phyloP scores from a whole-genome alignment of 2,888 invertebrate genomes.

The Tryphoninae sp. region DNA sequence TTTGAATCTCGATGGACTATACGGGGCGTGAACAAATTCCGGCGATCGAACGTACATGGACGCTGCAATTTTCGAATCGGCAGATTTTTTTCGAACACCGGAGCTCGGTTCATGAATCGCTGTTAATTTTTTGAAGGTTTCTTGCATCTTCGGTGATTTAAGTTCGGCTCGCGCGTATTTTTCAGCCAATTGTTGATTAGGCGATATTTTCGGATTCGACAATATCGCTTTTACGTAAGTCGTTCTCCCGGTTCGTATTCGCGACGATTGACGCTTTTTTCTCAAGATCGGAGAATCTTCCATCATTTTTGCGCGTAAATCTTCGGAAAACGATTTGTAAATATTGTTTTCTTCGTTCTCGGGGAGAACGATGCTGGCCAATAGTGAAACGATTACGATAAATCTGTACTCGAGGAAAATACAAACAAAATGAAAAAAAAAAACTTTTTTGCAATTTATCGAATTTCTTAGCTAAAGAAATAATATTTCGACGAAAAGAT shows the following conservation, averaged over 20 bases:
- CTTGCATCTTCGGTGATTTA: slow-evolving; percentile 69
- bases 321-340: background rate
- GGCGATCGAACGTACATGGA: background rate
- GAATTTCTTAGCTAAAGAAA: background rate
- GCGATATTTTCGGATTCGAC: slow-evolving; percentile 56
- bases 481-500: background rate
- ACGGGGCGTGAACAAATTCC: slow-evolving; percentile 9
- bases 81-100: background rate
- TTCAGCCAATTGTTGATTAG: slow-evolving; percentile 64
- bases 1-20: slow-evolving; percentile 32
- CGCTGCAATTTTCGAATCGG: slow-evolving; percentile 9
- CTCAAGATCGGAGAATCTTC: background rate
- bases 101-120: slow-evolving; percentile 49
- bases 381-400: slow-evolving; percentile 69
- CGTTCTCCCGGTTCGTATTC: slow-evolving; percentile 46
- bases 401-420: slow-evolving; percentile 61
- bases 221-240: slow-evolving; percentile 60
- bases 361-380: slow-evolving; percentile 66
- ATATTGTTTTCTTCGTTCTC: slow-evolving; percentile 23
- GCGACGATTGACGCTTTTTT: slow-evolving; percentile 22
- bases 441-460: background rate
- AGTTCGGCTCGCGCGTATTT: slow-evolving; percentile 71
- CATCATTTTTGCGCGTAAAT: background rate
- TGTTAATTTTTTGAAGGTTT: slow-evolving; percentile 69
- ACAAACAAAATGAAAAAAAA: background rate